A percentile compares a stretch with the other conserved stretches of the same genome.
Conservation (phyloP, 2,797 vertebrate species). For the Alosa sapidissima region DNA sequence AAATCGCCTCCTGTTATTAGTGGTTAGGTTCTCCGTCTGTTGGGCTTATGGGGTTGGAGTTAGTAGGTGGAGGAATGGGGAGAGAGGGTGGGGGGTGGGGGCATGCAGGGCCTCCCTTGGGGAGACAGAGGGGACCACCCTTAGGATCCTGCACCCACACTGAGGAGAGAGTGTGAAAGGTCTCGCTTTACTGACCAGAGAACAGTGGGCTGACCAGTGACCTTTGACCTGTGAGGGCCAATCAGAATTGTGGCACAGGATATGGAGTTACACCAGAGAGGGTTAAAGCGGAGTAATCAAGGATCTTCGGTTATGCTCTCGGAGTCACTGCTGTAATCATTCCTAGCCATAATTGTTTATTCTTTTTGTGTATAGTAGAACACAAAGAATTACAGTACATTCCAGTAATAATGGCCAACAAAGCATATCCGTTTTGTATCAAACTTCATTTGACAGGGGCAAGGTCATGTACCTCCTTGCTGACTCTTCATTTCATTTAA, state of each 20-base stretch:
- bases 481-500: not conserved
- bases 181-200: not conserved
- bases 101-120: slow-evolving; percentile 23
- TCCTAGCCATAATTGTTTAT: not conserved
- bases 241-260: not conserved
- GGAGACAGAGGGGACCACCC: slow-evolving; percentile 25
- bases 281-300: not conserved
- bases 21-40: slow-evolving; percentile 44
- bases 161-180: not conserved
- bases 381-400: not conserved
- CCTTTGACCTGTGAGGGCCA: not conserved
- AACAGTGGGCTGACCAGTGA: not conserved
- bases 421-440: not conserved
- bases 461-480: not conserved
- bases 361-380: not conserved
- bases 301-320: not conserved
- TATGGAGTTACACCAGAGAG: not conserved
- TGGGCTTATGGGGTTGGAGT: slow-evolving; percentile 38
- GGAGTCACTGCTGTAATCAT: not conserved
- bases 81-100: not conserved
- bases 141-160: slow-evolving; percentile 15
- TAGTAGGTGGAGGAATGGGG: slow-evolving; percentile 30
- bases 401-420: not conserved
- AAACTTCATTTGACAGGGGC: not conserved
- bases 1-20: slow-evolving; percentile 58